Conservation (phyloP, 2,113 vertebrate genomes). For the Ceyx melanurus region DNA sequence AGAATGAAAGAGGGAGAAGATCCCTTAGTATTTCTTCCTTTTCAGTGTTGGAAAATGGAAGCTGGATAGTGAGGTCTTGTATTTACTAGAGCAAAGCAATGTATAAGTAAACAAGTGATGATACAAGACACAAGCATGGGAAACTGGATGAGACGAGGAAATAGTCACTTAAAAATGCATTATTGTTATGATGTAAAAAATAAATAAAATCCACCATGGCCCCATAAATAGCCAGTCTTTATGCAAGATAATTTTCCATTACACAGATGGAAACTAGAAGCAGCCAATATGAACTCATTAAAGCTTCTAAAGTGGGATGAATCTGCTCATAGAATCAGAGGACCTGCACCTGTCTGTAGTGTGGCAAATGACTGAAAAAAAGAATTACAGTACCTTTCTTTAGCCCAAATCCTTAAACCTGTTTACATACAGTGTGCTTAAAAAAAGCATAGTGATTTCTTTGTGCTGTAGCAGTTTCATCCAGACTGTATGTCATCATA, state of each 20-base stretch:
- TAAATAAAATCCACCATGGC: background rate
- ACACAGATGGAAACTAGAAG: background rate
- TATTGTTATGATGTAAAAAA: background rate
- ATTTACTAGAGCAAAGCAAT: background rate
- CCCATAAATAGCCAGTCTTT: background rate
- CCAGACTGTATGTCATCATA: background rate
- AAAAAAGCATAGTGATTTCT: background rate
- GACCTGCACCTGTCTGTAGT: background rate
- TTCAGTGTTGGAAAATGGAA: background rate
- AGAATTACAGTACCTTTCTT: background rate
- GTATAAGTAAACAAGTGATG: background rate
- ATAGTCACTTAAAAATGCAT: background rate
- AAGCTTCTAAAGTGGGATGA: background rate
- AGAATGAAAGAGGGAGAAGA: background rate
- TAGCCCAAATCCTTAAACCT: background rate
- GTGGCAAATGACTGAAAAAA: background rate
- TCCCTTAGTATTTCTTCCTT: background rate
- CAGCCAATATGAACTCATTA: background rate
- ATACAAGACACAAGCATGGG: background rate
- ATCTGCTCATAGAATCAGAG: background rate
- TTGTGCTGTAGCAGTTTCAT: background rate
- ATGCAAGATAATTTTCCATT: background rate
- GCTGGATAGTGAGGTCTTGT: background rate
- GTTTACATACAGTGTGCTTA: background rate
- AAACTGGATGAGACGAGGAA: background rate